Percentiles rank a stretch among this genome's conserved stretches.
These are phyloP conservation scores for Adela reaumurella DNA, from an alignment of 2,888 invertebrate genomes.

Conservation along the genomic window DNA sequence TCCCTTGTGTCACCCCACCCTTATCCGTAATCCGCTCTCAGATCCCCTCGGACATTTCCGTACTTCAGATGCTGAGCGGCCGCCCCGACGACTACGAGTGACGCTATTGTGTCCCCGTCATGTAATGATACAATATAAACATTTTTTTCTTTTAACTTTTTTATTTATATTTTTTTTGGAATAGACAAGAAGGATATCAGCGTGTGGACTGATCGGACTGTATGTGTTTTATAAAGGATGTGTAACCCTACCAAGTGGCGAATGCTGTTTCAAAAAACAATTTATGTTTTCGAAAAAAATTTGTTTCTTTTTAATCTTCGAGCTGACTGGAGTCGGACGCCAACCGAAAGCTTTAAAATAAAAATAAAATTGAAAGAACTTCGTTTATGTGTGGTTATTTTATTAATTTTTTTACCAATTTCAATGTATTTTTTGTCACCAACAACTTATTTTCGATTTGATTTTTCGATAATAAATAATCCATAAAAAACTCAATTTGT, in stretches of 20 bases:
- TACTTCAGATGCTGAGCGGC: background rate
- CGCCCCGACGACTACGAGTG: background rate
- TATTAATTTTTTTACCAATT: too few relatives aligned
- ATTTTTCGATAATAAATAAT: too few relatives aligned
- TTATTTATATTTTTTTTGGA: background rate
- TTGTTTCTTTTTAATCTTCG: too few relatives aligned
- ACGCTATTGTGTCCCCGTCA: background rate
- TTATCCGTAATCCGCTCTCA: background rate
- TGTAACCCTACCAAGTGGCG: background rate
- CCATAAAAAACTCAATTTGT: background rate
- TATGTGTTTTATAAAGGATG: background rate
- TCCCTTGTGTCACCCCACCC: background rate
- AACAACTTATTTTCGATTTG: too few relatives aligned
- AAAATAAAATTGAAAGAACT: too few relatives aligned
- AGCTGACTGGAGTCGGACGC: too few relatives aligned
- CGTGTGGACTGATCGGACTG: background rate
- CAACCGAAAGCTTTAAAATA: too few relatives aligned
- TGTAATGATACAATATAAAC: background rate
- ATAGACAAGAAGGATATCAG: background rate
- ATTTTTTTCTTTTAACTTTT: background rate
- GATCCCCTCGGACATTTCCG: background rate
- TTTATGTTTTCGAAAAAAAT: too few relatives aligned
- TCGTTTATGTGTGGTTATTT: too few relatives aligned
- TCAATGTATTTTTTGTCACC: too few relatives aligned
- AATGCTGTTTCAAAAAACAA: background rate